These are phyloP conservation scores for Bungarus multicinctus DNA, from an alignment of 2,113 vertebrate species.

Conservation along the genomic window DNA sequence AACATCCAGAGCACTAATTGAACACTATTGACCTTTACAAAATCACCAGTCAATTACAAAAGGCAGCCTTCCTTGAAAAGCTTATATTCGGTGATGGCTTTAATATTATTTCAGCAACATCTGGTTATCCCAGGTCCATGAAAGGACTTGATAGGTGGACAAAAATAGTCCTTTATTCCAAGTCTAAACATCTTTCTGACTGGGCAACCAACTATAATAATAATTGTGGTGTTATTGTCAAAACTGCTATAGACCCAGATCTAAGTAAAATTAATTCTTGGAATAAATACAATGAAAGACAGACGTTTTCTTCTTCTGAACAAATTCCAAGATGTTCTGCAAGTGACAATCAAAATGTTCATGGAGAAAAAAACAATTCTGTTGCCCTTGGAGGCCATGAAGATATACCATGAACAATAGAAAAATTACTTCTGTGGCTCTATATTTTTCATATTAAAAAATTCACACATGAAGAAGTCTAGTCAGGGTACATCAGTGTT, in stretches of 20 bases:
- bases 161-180: no score
- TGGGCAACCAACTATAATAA: no score
- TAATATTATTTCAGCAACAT: not conserved
- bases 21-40: not conserved
- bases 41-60: not conserved
- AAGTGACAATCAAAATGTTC: not conserved
- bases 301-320: not conserved
- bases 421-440: not conserved
- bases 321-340: not conserved
- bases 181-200: no score
- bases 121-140: no score
- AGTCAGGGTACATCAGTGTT: not conserved
- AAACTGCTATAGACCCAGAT: not conserved
- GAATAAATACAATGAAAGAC: not conserved
- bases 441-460: not conserved
- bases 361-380: not conserved
- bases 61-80: not conserved
- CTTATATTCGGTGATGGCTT: not conserved
- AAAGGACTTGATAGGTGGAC: no score
- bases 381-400: not conserved
- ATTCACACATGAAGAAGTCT: not conserved
- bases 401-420: no score
- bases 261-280: not conserved
- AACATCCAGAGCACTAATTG: not conserved
- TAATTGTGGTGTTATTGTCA: not conserved